Base-by-base conservation (phyloP, 2,113 vertebrate species). In the Pongo pygmaeus region DNA sequence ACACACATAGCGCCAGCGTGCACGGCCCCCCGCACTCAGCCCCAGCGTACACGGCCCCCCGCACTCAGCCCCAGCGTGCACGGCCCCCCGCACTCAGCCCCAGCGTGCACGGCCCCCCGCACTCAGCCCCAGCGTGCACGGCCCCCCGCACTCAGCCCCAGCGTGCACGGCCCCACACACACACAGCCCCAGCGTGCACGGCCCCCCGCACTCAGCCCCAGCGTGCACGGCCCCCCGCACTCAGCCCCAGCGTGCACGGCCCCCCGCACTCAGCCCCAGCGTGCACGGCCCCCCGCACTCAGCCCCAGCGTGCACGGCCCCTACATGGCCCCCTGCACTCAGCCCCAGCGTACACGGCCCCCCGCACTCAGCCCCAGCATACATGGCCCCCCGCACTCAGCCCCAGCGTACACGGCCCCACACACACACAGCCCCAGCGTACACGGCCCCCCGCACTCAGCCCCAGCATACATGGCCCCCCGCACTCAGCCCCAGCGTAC, bases 341-440 rank as follows among this genome's bases (percentile, higher is more conserved):
- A 0, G 16, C 78, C 3, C 22, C 57, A 59, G 22, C 3, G 8
- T 23, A 0, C 9, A 61, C 57, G 2, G 27, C 50, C 22, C 61
- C 35, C 5, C 61, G 35, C 20, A 23, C 57, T 0, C 8, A 10
- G 3, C 30, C 59, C 23, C 23, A 61, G 59, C 9, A 1, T 61
- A 0, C 9, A 25, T 0, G 3, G 61, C 25, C 5, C 27, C 27
- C 1, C 61, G 5, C 8, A 59, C 57, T 25, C 1, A 0, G 16
- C 78, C 3, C 22, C 23, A 4, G 57, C 3, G 22, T 59, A 1
- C 57, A 57, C 0, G 0, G 1, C 38, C 4, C 5, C 61, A 25
- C 7, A 1, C 59, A 30, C 1, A 1, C 59, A 61, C 40, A 27
- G 10, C 69, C 22, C 55, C 57, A 59, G 57, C 2, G 1, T 3